Conservation (phyloP, 2,113 vertebrate genomes). For the Nothobranchius furzeri region DNA sequence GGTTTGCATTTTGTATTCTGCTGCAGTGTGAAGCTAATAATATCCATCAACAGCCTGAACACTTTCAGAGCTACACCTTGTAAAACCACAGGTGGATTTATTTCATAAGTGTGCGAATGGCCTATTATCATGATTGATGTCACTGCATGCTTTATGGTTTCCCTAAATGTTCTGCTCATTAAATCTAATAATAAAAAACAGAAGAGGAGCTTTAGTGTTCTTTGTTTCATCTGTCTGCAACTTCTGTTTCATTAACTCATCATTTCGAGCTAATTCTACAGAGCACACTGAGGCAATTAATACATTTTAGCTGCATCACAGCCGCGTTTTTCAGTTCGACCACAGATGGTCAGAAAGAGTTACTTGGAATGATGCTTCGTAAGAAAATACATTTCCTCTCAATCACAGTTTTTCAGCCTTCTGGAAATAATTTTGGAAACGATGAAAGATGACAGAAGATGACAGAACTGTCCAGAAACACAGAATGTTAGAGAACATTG, state of each 20-base stretch:
- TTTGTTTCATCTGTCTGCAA: conserved; percentile 14
- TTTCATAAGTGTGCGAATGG: conserved; percentile 9
- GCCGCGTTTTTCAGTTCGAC: not conserved
- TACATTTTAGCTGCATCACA: not conserved
- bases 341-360: conserved; percentile 4
- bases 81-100: conserved; percentile 8
- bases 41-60: conserved; percentile 32
- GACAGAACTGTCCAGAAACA: not conserved
- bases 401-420: conserved; percentile 1
- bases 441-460: conserved; percentile 11
- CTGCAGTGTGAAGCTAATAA: conserved; percentile 25
- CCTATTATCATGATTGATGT: conserved; percentile 14
- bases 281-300: not conserved
- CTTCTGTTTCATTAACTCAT: conserved; percentile 19
- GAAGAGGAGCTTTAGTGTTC: not conserved
- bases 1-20: conserved; percentile 42
- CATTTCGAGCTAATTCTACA: conserved; percentile 7
- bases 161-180: conserved; percentile 18
- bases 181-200: not conserved
- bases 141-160: conserved; percentile 3
- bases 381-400: not conserved
- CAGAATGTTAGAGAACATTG: not conserved
- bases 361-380: not conserved
- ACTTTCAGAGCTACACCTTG: conserved; percentile 8
- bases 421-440: not conserved